These are phyloP conservation scores for Pipistrellus pygmaeus DNA, from an alignment of 2,797 vertebrate species.

Conservation along the genomic window DNA sequence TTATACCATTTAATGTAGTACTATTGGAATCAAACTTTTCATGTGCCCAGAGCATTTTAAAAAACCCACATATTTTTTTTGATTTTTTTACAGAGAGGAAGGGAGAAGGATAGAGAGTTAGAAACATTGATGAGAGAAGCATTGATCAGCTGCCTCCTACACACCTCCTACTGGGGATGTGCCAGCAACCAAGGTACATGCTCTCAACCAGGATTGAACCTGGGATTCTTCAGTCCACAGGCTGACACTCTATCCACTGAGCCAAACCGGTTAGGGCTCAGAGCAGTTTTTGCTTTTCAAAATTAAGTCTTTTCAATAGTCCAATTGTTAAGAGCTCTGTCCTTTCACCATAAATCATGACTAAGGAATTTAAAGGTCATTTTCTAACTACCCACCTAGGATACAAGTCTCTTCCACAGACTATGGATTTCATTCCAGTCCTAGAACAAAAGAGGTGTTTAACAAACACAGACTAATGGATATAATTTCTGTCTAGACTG, in stretches of 20 bases:
- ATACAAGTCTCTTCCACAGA: neutral
- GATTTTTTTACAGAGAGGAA: too few relatives aligned
- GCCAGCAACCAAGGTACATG: too few relatives aligned
- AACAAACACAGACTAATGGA: neutral
- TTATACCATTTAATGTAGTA: neutral
- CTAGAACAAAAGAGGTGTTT: neutral
- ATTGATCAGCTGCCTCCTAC: too few relatives aligned
- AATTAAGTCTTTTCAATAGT: neutral
- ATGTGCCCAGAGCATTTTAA: constrained; percentile 13
- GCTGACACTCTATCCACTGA: too few relatives aligned
- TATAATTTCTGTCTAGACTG: neutral
- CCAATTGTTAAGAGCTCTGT: neutral
- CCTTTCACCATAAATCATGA: neutral
- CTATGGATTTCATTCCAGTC: neutral
- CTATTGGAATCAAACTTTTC: neutral
- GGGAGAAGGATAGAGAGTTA: too few relatives aligned
- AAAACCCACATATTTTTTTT: too few relatives aligned
- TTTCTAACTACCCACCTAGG: neutral
- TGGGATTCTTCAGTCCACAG: too few relatives aligned
- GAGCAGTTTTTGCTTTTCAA: constrained; percentile 33
- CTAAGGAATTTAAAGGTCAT: constrained; percentile 26
- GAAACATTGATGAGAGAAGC: too few relatives aligned
- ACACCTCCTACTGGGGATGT: too few relatives aligned
- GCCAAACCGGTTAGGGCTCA: neutral
- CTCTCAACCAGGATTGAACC: too few relatives aligned